phyloP scores from a whole-genome alignment of 1,140 invertebrate genomes.

The Neotoxoptera formosana region DNA sequence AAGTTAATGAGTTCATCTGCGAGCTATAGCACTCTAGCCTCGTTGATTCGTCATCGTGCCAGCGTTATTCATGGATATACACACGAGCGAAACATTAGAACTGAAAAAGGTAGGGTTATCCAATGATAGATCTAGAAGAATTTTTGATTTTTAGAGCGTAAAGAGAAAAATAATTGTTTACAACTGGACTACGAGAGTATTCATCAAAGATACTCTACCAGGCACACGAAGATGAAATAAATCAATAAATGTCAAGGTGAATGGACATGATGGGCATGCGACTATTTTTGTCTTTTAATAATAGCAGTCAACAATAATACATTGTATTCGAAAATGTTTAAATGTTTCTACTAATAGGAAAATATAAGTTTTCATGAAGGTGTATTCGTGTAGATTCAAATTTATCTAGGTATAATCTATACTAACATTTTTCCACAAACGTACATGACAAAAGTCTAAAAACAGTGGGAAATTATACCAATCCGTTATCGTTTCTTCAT shows the following conservation, averaged over 20 bases:
- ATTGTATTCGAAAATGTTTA: not conserved
- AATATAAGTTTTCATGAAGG: not conserved
- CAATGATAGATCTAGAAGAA: not conserved
- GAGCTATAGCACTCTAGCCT: not conserved
- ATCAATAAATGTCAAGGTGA: not conserved
- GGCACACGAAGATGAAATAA: not conserved
- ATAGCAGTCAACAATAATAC: not conserved
- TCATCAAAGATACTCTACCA: not conserved
- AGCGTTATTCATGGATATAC: not conserved
- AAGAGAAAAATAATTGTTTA: slow-evolving; percentile 23
- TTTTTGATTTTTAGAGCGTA: slow-evolving; percentile 44
- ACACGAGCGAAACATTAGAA: not conserved
- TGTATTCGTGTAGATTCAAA: not conserved
- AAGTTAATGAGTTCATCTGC: not conserved
- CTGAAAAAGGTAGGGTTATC: not conserved
- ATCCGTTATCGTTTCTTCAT: not conserved
- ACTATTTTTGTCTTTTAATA: not conserved
- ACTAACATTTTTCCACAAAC: not conserved
- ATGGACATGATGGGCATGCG: not conserved
- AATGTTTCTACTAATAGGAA: not conserved
- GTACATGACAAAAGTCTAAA: not conserved
- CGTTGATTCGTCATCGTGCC: slow-evolving; percentile 13
- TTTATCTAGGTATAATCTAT: not conserved
- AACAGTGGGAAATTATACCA: not conserved
- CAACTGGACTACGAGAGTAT: not conserved